Evolutionary conservation across 2,797 vertebrate genomes (phyloP), one percentile per base, ranked within the genome.

Genomic region (Takifugu rubripes): DNA sequence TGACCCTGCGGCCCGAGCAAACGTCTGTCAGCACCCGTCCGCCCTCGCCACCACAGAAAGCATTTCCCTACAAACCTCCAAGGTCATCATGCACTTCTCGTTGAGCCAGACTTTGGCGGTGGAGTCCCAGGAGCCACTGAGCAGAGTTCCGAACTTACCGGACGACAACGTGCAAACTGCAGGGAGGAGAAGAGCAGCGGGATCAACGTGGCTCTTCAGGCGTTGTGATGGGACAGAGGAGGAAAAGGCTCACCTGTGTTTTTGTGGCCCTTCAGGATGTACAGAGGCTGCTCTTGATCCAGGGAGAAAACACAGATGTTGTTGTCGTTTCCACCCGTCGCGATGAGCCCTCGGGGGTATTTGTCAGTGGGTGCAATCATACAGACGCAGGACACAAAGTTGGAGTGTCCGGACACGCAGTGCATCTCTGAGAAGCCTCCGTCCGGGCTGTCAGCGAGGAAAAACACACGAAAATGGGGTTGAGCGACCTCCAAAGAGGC

Each of bases 81-180:
- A 84, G 2, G 95, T 98, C 96, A 98, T 98, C 96, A 99, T 95
- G 82, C 96, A 99, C 78, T 96, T 98, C 70, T 98, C 96, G 84
- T 92, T 94, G 68, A 98, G 91, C 97, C 97, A 99, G 15, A 99
- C 95, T 89, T 97, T 99, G 54, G 95, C 95, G 54, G 96, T 98
- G 0, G 93, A 95, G 81, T 99, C 97, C 97, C 97, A 99, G 1
- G 97, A 99, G 74, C 97, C 97, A 57, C 96, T 99, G 79, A 99
- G 75, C 60, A 99, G 91, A 0, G 96, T 98, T 40, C 97, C 97
- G 78, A 98, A 98, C 84, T 95, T 99, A 66, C 97, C 97, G 78
- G 96, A 94, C 0, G 97, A 97, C 67, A 99, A 90, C 66, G 94
- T 89, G 82, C 96, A 99, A 84, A 99, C 97, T 99, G 82, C 12